Base-by-base conservation (phyloP, 2,113 vertebrate species). In the Micronycteris hirsuta region DNA sequence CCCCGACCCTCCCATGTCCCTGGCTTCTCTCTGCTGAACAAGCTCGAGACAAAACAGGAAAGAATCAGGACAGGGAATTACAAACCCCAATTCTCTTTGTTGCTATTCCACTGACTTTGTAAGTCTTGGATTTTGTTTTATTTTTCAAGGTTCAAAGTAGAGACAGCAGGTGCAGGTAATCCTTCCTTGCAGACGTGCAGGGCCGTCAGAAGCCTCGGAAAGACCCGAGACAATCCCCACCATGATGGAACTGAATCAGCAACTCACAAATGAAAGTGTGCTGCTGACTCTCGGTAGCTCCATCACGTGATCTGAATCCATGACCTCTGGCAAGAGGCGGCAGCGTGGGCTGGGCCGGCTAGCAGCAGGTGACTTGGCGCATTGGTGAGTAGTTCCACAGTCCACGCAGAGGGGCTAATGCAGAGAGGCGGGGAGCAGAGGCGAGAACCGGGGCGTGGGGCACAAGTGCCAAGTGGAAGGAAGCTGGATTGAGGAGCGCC, bases 401-500 rank as follows among this genome's bases (percentile, higher is more conserved):
- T 5, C 19, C 9, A 3, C 4, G 33, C 15, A 6, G 17, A 26
- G 16, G 41, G 1, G 14, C 28, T 0, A 1, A 2, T 0, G 2
- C 0, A 5, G 7, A 22, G 16, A 22, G 36, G 36, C n/a, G 45
- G 49, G 52, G 12, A 47, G 17, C 77, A 74, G 56, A 49, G 33
- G 43, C 5, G 24, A 47, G 33, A n/a, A 3, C 3, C 5, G 4
- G 31, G 24, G 5, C 11, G 14, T 15, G 16, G 71, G 0, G 0
- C 9, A 26, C 33, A 10, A 0, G 15, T 0, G 0, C n/a, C 61
- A 11, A 13, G 26, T 14, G 1, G 3, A 52, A 68, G 45, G 28
- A 22, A 22, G 33, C 1, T 1, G 6, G 17, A 24, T 2, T 22
- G 24, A 31, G n/a, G 11, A 45, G 20, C 16, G 16, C 11, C 1